Evolutionary conservation across 2,888 invertebrate genomes (phyloP), one percentile per base, ranked within the genome.

Genomic region (Ceramica pisi): DNA sequence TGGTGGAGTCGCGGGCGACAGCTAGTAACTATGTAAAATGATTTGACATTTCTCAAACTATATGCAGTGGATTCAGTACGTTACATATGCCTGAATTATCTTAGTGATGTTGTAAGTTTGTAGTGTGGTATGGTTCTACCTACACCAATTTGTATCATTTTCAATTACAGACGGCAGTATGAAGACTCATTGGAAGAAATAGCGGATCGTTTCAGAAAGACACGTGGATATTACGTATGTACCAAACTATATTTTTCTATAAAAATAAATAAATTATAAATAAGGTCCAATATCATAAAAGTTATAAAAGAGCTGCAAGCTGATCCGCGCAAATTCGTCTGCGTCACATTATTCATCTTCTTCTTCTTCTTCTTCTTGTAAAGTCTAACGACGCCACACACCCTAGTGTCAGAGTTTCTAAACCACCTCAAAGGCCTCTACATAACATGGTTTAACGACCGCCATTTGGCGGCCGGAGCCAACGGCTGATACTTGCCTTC

Each of bases 181-280:
- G 93, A 93, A 86, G 91, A 92, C 68, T 85, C 86, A 5, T 80
- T 94, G 50, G 84, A 88, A 65, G 91, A 91, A 72, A 92, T 91
- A 83, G 91, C 94, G 1, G 90, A 92, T 23, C 88, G 90, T 48
- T 93, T 92, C 71, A 89, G 93, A 56, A 88, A 84, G 69, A 88
- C 92, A 10, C 88, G 87, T 5, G 83, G 83, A 4, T 92, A 89
- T 83, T 93, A 92, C 70, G 94, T 94, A 88, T 83, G 94, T 92
- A 38, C 10, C n/a, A 10, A 66, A 71, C 8, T 70, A 67, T 26
- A 16, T 19, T 26, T 31, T 48, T 16, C 8, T 38, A 12, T 21
- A 4, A 2, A 8, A 0, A 38, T 38, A 12, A 5, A 2, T 23
- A 38, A 9, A 51, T 23, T 55, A 10, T 41, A 12, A 5, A 16